Conservation (phyloP, 2,888 invertebrate genomes). For the Yponomeuta cagnagella region DNA sequence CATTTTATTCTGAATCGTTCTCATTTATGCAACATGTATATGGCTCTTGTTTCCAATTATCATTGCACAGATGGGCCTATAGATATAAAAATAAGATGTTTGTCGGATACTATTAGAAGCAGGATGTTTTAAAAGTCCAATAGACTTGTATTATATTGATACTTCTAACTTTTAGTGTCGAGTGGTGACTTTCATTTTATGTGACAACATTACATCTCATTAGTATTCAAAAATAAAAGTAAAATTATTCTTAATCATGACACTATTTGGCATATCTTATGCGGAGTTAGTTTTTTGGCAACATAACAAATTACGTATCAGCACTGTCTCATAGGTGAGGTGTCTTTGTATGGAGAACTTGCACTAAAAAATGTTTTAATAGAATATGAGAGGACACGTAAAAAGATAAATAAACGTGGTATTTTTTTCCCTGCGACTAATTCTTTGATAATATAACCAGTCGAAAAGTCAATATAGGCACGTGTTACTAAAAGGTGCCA, state of each 20-base stretch:
- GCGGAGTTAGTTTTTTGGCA: background rate
- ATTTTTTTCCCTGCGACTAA: too few species aligned
- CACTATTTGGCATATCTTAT: background rate
- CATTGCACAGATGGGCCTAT: too few species aligned
- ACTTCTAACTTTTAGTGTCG: background rate
- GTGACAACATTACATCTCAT: background rate
- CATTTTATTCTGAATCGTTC: conserved; percentile 22
- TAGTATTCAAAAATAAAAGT: background rate
- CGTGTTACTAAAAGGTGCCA: too few species aligned
- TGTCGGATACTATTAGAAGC: too few species aligned
- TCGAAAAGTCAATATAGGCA: too few species aligned
- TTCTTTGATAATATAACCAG: too few species aligned
- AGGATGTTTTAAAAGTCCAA: too few species aligned
- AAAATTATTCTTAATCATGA: background rate
- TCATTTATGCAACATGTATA: background rate
- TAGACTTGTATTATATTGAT: background rate
- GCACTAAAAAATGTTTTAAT: too few species aligned
- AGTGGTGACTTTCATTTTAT: background rate
- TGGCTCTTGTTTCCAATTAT: background rate
- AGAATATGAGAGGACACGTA: too few species aligned
- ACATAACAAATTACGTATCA: background rate
- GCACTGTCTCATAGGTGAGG: background rate
- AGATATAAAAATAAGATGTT: too few species aligned
- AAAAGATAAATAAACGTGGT: too few species aligned
- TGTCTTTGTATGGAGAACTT: background rate